These are phyloP conservation scores for Muricea muricata DNA, from an alignment of 92 coral and sea anemone species.

Conservation along the genomic window DNA sequence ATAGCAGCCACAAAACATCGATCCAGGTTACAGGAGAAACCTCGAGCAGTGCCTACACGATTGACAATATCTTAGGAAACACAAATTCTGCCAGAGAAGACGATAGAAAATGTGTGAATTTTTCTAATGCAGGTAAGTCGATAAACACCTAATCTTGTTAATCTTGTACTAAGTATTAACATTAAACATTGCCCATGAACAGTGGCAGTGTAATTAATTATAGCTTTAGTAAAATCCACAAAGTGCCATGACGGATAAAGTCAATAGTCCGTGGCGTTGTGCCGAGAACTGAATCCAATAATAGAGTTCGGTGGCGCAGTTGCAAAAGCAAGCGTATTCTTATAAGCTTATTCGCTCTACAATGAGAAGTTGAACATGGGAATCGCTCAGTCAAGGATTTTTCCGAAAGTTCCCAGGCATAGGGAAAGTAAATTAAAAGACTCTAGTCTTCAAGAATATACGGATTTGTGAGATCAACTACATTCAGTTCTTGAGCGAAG, in stretches of 20 bases:
- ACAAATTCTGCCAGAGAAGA: constrained; percentile 61
- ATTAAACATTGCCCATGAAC: neutral
- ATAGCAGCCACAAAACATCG: neutral
- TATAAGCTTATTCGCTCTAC: too few relatives aligned
- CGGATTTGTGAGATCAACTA: too few relatives aligned
- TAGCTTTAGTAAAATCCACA: neutral
- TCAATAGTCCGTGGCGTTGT: neutral
- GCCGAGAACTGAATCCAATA: neutral
- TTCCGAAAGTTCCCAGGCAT: too few relatives aligned
- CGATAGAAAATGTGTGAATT: constrained; percentile 15
- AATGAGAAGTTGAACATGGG: too few relatives aligned
- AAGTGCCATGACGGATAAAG: neutral
- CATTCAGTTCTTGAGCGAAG: too few relatives aligned
- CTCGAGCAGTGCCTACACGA: constrained; percentile 84
- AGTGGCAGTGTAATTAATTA: neutral
- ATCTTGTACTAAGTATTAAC: neutral
- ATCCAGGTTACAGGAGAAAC: constrained; percentile 55
- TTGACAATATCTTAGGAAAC: constrained; percentile 92
- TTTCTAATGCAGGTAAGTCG: neutral
- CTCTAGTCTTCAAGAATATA: too few relatives aligned
- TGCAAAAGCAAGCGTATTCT: too few relatives aligned
- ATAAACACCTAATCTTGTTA: neutral
- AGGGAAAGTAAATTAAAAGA: too few relatives aligned
- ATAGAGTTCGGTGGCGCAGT: too few relatives aligned
- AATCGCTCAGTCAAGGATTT: too few relatives aligned